Percentiles rank a stretch among this genome's conserved stretches.
Evolutionary conservation across 1,140 invertebrate species (phyloP).

Genomic region (Sarcophaga peregrina): DNA sequence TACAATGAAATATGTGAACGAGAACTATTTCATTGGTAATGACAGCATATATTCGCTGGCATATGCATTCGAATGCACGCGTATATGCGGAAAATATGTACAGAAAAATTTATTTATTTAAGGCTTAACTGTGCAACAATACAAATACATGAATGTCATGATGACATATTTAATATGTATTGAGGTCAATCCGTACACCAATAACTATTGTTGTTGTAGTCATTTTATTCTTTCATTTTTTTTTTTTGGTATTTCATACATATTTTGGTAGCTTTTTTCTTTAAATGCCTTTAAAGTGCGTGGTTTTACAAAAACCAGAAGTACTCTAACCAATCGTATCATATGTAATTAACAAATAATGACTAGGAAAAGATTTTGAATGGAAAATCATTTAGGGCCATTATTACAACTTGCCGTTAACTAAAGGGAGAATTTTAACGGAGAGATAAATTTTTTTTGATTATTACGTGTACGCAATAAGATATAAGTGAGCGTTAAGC

Average conservation of each 20-base stretch:
- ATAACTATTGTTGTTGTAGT: neutral
- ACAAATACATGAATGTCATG: neutral
- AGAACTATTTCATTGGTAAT: neutral
- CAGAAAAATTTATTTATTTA: neutral
- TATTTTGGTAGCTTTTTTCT: no score
- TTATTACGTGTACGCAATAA: no score
- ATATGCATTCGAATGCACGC: neutral
- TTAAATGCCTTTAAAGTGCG: neutral
- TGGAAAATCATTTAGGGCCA: no score
- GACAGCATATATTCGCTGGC: neutral
- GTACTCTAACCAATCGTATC: neutral
- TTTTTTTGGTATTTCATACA: no score
- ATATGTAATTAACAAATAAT: no score
- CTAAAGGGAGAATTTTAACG: no score
- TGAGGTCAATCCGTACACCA: neutral
- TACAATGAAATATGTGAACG: neutral
- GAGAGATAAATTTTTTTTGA: no score
- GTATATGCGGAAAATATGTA: neutral
- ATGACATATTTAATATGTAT: constrained; percentile 6
- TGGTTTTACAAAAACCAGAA: neutral
- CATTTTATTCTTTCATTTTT: no score
- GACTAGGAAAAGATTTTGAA: no score
- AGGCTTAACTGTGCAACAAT: neutral
- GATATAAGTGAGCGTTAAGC: no score
- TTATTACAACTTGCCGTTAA: no score